Evolutionary conservation across 2,113 vertebrate species (phyloP).

Genomic region (Cyanoramphus novaezelandiae): DNA sequence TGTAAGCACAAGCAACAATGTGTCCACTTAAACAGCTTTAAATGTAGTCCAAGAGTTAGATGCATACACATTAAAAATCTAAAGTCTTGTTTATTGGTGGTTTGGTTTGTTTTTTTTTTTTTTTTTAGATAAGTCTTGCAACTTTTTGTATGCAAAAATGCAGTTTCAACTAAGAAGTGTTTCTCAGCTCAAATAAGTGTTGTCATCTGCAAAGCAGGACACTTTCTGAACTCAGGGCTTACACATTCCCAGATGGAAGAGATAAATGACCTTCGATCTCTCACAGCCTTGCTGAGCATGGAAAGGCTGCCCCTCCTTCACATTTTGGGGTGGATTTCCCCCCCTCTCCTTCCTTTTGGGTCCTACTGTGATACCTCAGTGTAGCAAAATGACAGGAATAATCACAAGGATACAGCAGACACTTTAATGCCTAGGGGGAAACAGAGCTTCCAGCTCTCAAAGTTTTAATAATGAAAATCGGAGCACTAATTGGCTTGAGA

Average conservation of each 20-base stretch:
- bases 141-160: neutral
- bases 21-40: neutral
- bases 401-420: neutral
- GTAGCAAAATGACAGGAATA: neutral
- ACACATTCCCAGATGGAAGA: neutral
- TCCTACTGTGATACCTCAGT: neutral
- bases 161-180: neutral
- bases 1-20: neutral
- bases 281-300: neutral
- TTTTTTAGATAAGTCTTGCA: neutral
- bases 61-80: neutral
- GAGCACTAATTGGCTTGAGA: neutral
- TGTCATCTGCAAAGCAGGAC: neutral
- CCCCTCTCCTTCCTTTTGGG: neutral
- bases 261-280: neutral
- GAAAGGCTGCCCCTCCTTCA: neutral
- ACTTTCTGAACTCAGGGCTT: neutral
- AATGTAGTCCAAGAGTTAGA: neutral
- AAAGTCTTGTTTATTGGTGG: neutral
- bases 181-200: neutral
- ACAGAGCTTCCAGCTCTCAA: neutral
- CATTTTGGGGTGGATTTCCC: rapidly evolving
- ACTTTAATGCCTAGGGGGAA: neutral
- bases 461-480: neutral
- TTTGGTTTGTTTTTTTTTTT: too few species aligned